A percentile compares a stretch with the other conserved stretches of the same genome.
Conservation (phyloP, 1,140 invertebrate species). For the Brachionus sp. region DNA sequence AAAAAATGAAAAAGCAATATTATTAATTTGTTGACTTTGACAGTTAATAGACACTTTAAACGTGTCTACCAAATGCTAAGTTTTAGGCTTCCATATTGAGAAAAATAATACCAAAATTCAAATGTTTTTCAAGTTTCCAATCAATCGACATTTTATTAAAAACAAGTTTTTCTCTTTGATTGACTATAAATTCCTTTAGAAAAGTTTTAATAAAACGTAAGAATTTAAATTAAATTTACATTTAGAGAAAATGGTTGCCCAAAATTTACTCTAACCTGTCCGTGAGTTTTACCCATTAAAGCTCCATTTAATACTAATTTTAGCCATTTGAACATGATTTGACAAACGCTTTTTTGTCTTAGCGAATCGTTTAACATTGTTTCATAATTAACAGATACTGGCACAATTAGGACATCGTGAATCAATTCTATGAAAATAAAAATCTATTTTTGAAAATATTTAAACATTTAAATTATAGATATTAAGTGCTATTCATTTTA, state of each 20-base stretch:
- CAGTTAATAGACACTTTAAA: background rate
- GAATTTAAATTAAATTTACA: background rate
- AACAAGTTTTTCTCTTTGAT: background rate
- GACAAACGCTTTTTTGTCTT: background rate
- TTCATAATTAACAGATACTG: conserved; percentile 1
- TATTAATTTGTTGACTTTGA: background rate
- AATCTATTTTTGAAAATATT: background rate
- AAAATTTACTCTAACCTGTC: conserved; percentile 20
- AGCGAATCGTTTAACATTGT: background rate
- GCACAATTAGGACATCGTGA: conserved; percentile 12
- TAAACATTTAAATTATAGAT: background rate
- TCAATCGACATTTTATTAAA: background rate
- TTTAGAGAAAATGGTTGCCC: conserved; percentile 10
- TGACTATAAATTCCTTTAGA: conserved; percentile 6
- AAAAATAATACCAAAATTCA: conserved; percentile 25
- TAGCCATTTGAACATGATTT: background rate
- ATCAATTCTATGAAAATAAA: background rate
- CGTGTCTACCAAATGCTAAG: background rate
- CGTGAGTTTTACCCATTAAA: background rate
- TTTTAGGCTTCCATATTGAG: background rate
- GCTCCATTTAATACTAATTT: background rate
- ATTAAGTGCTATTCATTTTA: background rate
- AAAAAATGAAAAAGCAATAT: background rate
- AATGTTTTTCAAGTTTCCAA: background rate
- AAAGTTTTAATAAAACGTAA: background rate